Evolutionary conservation across 1,140 invertebrate species (phyloP).

Genomic region (Idris sp.): DNA sequence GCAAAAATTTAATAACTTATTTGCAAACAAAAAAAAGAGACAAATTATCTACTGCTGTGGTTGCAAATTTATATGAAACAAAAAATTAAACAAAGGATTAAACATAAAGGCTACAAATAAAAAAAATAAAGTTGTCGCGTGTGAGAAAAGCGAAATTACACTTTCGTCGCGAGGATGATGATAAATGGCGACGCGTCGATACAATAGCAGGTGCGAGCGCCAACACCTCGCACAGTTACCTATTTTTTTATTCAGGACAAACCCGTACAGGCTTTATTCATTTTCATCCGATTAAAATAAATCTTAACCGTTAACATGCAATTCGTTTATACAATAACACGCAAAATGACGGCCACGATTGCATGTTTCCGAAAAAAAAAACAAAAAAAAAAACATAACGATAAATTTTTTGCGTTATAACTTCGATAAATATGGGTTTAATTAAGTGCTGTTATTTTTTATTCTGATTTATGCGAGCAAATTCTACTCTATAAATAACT

Average conservation of each 20-base stretch:
- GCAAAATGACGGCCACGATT: constrained; percentile 16
- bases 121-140: too few relatives aligned
- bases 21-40: too few relatives aligned
- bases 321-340: constrained; percentile 47
- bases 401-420: constrained; percentile 34
- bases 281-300: constrained; percentile 39
- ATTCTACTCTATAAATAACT: too few relatives aligned
- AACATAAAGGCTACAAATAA: background rate
- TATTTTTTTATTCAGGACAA: constrained; percentile 40
- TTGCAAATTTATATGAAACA: too few relatives aligned
- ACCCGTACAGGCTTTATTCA: constrained; percentile 27
- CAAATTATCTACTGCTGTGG: too few relatives aligned
- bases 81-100: background rate
- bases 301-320: constrained; percentile 34
- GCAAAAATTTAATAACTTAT: too few relatives aligned
- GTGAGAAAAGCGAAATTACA: constrained; percentile 25
- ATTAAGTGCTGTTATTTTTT: constrained; percentile 44
- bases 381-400: constrained; percentile 8
- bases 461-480: too few relatives aligned
- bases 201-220: constrained; percentile 32
- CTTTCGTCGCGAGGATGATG: constrained; percentile 25
- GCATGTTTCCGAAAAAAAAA: constrained; percentile 25
- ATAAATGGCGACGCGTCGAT: constrained; percentile 19
- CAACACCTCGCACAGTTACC: constrained; percentile 28
- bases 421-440: constrained; percentile 43